These are phyloP conservation scores for Trissolcus japonicus DNA, from an alignment of 2,888 invertebrate species.

Conservation along the genomic window DNA sequence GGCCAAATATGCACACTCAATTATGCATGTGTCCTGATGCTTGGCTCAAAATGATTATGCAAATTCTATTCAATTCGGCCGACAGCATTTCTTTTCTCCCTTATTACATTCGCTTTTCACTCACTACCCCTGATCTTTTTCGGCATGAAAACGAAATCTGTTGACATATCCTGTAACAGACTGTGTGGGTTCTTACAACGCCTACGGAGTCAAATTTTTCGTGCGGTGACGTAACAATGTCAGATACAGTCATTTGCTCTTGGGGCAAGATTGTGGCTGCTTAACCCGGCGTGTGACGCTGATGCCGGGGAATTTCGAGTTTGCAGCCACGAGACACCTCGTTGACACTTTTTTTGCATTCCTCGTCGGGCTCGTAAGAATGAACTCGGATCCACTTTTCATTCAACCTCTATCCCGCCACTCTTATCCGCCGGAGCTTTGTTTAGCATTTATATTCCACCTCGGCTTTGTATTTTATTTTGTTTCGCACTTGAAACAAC, in stretches of 20 bases:
- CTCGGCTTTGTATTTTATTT: no score
- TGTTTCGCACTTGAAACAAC: no score
- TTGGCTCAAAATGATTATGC: not conserved
- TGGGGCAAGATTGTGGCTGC: slow-evolving; percentile 1
- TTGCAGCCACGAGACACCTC: no score
- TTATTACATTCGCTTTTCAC: not conserved
- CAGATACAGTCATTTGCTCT: slow-evolving; percentile 30
- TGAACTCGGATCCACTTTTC: no score
- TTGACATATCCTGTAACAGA: slow-evolving; percentile 19
- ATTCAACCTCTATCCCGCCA: no score
- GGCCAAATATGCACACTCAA: not conserved
- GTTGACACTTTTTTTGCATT: no score
- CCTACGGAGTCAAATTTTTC: slow-evolving; percentile 32
- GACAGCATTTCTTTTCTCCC: not conserved
- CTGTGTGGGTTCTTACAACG: slow-evolving; percentile 37
- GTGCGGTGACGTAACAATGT: slow-evolving; percentile 36
- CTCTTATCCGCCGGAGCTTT: no score
- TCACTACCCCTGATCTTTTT: not conserved
- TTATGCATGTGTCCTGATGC: slow-evolving; percentile 1
- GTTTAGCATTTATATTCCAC: no score
- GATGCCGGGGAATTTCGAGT: no score
- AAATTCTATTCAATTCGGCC: not conserved
- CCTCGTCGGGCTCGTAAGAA: no score
- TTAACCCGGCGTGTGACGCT: no score
- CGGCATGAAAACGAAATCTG: not conserved